A percentile compares a stretch with the other conserved stretches of the same genome.
Conservation (phyloP, 2,888 invertebrate species). For the Polydrusus pterygomalis region DNA sequence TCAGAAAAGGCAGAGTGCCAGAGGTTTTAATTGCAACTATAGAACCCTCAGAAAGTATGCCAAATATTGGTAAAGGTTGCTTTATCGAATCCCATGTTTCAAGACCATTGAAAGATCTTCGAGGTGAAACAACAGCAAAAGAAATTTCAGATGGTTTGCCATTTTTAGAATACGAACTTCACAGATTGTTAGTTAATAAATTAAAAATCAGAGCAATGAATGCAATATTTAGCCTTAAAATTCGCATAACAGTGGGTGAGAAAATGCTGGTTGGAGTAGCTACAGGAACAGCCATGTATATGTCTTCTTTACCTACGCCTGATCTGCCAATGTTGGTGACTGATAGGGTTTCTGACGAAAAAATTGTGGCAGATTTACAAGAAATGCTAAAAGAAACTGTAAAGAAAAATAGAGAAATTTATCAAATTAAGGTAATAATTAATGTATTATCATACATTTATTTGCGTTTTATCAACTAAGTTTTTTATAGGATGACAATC, state of each 20-base stretch:
- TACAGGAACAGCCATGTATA: constrained; percentile 88
- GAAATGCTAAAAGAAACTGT: constrained; percentile 82
- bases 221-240: constrained; percentile 90
- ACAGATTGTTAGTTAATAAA: constrained; percentile 92
- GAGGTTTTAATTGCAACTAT: constrained; percentile 93
- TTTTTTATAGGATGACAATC: constrained; percentile 63
- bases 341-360: constrained; percentile 79
- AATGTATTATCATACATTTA: no score
- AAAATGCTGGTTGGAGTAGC: constrained; percentile 91
- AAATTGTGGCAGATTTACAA: constrained; percentile 80
- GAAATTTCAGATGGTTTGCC: constrained; percentile 97
- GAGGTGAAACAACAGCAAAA: constrained; percentile 90
- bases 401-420: constrained; percentile 82
- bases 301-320: constrained; percentile 86
- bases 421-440: constrained; percentile 70
- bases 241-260: constrained; percentile 85
- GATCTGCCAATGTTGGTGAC: constrained; percentile 82
- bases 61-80: constrained; percentile 81
- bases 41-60: constrained; percentile 85
- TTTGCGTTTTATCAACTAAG: no score
- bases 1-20: constrained; percentile 88
- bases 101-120: constrained; percentile 84
- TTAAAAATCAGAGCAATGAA: constrained; percentile 96
- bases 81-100: constrained; percentile 85
- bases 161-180: constrained; percentile 96